A percentile compares a stretch with the other conserved stretches of the same genome.
phyloP scores from a whole-genome alignment of 2,888 invertebrate species.

The Stenichneumon culpator region DNA sequence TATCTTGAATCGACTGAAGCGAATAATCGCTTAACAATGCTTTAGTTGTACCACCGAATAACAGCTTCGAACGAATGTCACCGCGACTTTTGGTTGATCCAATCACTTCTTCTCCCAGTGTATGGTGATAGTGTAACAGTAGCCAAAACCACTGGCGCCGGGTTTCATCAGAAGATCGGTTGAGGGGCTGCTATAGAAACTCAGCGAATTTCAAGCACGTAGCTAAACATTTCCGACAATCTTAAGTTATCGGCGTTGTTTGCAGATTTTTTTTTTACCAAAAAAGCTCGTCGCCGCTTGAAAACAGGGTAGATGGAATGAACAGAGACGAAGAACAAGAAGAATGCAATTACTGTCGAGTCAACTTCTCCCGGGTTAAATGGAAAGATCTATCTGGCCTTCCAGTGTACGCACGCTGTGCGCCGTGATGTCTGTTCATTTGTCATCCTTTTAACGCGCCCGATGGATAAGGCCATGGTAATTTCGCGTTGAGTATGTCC shows the following conservation, averaged over 20 bases:
- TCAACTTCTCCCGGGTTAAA: neutral
- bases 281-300: neutral
- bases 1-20: too few species aligned
- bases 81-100: too few species aligned
- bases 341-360: constrained; percentile 53
- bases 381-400: constrained; percentile 37
- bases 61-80: too few species aligned
- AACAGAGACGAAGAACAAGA: neutral
- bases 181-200: neutral
- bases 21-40: too few species aligned
- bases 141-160: neutral
- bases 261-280: constrained; percentile 29
- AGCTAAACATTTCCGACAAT: constrained; percentile 30
- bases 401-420: neutral
- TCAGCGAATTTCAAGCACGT: constrained; percentile 31
- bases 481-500: constrained; percentile 66
- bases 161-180: neutral
- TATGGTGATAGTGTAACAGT: neutral
- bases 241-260: constrained; percentile 16
- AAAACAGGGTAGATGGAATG: neutral
- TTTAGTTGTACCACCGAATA: too few species aligned
- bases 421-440: constrained; percentile 46
- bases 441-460: constrained; percentile 63
- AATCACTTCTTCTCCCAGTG: neutral
- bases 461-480: constrained; percentile 62